Evolutionary conservation across 2,797 vertebrate genomes (phyloP).

Genomic region (Sebastes iracundus): DNA sequence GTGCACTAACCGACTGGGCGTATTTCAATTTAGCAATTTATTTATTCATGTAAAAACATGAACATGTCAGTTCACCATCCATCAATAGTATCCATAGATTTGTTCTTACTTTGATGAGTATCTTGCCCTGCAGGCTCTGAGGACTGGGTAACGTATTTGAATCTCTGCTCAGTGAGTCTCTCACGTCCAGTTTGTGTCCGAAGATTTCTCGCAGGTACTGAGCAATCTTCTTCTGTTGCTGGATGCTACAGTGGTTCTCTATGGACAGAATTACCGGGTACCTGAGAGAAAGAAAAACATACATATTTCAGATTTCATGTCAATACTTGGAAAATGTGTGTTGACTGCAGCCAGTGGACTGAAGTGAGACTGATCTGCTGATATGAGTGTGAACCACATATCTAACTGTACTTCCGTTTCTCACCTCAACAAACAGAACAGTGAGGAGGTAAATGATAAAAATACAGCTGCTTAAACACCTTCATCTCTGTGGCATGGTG

Average conservation of each 20-base stretch:
- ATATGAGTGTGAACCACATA: conserved; percentile 9
- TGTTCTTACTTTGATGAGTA: conserved; percentile 92
- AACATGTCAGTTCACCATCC: neutral
- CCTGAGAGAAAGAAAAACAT: conserved; percentile 71
- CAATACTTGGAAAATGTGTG: neutral
- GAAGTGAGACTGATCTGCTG: conserved; percentile 1
- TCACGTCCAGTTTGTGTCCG: conserved; percentile 91
- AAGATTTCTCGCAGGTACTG: conserved; percentile 94
- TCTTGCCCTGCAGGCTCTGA: conserved; percentile 92
- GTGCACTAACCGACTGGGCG: neutral
- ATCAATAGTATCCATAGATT: neutral
- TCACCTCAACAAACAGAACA: conserved; percentile 9
- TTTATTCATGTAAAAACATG: conserved; percentile 5
- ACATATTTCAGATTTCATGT: neutral
- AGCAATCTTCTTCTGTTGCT: conserved; percentile 97
- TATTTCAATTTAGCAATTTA: neutral
- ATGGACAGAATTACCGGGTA: conserved; percentile 96
- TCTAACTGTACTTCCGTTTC: neutral
- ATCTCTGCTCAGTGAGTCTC: conserved; percentile 83
- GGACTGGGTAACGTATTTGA: conserved; percentile 92
- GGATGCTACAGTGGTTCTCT: conserved; percentile 97
- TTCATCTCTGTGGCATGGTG: neutral
- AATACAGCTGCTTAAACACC: neutral
- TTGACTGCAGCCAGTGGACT: neutral
- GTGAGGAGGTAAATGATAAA: conserved; percentile 4